Conservation (phyloP, 2,888 invertebrate species). For the Orchesella flavescens region DNA sequence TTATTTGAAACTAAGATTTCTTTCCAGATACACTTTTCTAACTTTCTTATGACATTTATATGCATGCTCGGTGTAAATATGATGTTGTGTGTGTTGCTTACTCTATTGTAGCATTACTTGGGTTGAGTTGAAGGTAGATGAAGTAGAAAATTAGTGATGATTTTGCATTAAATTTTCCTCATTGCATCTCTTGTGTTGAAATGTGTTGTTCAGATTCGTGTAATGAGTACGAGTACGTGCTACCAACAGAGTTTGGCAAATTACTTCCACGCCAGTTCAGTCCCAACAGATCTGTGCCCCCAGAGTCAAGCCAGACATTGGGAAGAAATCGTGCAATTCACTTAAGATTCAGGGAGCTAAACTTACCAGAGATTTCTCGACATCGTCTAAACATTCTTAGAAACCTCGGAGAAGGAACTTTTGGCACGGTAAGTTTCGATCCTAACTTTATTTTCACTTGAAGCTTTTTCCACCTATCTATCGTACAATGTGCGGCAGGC, state of each 20-base stretch:
- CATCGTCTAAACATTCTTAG: conserved; percentile 89
- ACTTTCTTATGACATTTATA: not conserved
- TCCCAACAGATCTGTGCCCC: conserved; percentile 61
- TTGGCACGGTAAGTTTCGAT: conserved; percentile 84
- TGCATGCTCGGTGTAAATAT: not conserved
- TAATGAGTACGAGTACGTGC: conserved; percentile 72
- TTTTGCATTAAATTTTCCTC: conserved; percentile 52
- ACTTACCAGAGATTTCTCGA: conserved; percentile 86
- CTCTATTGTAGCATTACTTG: not conserved
- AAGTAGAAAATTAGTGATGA: conserved; percentile 49
- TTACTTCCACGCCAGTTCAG: conserved; percentile 69
- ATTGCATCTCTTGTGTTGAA: conserved; percentile 41
- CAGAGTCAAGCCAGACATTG: conserved; percentile 60
- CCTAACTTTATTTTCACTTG: conserved; percentile 8
- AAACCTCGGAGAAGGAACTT: conserved; percentile 90
- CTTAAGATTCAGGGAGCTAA: conserved; percentile 72
- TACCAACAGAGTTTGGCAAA: conserved; percentile 71
- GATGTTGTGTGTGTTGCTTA: too few relatives aligned
- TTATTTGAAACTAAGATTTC: too few relatives aligned
- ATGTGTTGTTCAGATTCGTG: conserved; percentile 65
- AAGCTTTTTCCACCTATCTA: conserved; percentile 31
- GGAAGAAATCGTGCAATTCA: conserved; percentile 67
- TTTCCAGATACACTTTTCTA: too few relatives aligned
- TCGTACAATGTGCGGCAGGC: not conserved
- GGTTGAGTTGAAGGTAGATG: conserved; percentile 24